Evolutionary conservation across 2,113 vertebrate genomes (phyloP), one percentile per base, ranked within the genome.

Genomic region (Platycercus adscitus): DNA sequence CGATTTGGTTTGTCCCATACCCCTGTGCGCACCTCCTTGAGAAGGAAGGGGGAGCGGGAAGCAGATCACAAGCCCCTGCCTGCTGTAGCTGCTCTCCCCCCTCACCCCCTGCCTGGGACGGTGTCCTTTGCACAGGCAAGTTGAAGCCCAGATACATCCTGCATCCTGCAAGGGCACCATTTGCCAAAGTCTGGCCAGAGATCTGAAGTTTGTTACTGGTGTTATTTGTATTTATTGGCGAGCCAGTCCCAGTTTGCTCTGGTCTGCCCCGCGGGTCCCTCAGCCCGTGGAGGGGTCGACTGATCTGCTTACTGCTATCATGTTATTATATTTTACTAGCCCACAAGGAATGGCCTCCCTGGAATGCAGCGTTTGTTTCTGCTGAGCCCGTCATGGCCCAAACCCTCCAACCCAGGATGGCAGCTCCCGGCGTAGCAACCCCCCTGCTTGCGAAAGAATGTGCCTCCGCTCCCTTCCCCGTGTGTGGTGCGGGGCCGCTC

Each of bases 321-420:
- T 13, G 60, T 83, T 90, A 81, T 73, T 86, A 86, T 87, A 66
- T 83, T 95, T 91, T 93, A 95, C 95, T 94, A 81, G 56, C 35
- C 83, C 7, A 2, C 83, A 75, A 77, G 83, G 82, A 93, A 60
- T 47, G 70, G 72, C 79, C 55, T 84, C 84, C 90, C 46, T 75
- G 92, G 90, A 92, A 93, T 65, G 80, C 19, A 3, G 86, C 2
- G 0, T 66, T 94, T 94, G 50, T 86, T 96, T 89, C 89, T 94
- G 71, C 89, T 43, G n/a, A 69, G 63, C 76, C 63, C 1, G 3
- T n/a, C 13, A 2, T 1, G 18, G 71, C 72, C 86, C 68, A 78
- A 78, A 86, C 66, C 71, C 79, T 93, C 55, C 18, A 3, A 29
- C 9, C 10, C 43, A 10, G 58, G 73, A 72, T 0, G 0, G 77